Conservation (phyloP, 2,113 vertebrate species). For the Macroglossus sobrinus region DNA sequence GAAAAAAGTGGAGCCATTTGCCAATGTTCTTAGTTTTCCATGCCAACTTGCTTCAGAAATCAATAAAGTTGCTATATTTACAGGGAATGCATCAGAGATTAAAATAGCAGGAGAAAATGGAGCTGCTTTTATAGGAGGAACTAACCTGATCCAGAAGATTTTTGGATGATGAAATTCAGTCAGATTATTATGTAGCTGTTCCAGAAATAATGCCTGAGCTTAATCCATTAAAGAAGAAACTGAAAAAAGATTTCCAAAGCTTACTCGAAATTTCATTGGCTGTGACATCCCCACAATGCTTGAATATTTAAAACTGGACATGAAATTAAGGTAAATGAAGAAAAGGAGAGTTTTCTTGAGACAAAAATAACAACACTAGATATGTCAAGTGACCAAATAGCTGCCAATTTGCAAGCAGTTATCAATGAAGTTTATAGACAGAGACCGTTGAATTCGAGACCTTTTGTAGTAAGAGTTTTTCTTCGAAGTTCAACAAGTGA, state of each 20-base stretch:
- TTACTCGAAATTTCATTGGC: conserved; percentile 72
- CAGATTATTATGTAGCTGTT: conserved; percentile 92
- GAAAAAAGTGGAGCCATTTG: conserved; percentile 91
- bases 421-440: conserved; percentile 88
- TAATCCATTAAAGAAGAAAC: conserved; percentile 86
- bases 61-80: conserved; percentile 92
- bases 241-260: conserved; percentile 90
- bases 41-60: conserved; percentile 82
- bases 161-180: conserved; percentile 89
- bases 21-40: conserved; percentile 85
- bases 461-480: conserved; percentile 86
- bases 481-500: conserved; percentile 89
- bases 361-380: conserved; percentile 75
- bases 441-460: conserved; percentile 82
- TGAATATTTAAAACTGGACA: no score
- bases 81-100: conserved; percentile 87
- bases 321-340: no score
- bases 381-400: conserved; percentile 90
- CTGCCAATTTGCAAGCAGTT: conserved; percentile 86
- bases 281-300: no score
- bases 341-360: no score
- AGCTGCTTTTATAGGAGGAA: conserved; percentile 88
- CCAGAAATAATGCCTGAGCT: conserved; percentile 89
- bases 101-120: conserved; percentile 86
- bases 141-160: conserved; percentile 89